These are phyloP conservation scores for Morbakka virulenta DNA, from an alignment of 30 jellyfish, hydroid and myxozoan species.

Conservation along the genomic window DNA sequence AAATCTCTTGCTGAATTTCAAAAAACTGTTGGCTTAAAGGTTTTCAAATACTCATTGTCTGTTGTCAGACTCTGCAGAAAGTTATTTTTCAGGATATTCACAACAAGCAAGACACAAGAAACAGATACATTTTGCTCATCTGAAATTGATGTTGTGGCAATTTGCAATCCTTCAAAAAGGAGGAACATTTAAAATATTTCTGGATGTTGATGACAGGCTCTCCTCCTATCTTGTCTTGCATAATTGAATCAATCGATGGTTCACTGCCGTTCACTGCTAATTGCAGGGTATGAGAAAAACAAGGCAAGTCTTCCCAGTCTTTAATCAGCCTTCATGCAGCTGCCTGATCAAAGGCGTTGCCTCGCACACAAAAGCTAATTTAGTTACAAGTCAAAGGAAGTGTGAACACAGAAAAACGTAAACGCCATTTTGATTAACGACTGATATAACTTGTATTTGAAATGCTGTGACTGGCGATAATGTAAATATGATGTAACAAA, in stretches of 20 bases:
- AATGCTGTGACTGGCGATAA: too few species aligned
- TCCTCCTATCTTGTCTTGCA: conserved; percentile 47
- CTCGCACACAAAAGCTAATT: conserved; percentile 35
- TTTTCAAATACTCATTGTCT: conserved; percentile 6
- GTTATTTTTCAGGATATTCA: conserved; percentile 23
- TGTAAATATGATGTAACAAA: too few species aligned
- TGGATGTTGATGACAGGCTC: conserved; percentile 6
- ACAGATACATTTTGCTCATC: too few species aligned
- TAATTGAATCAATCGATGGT: too few species aligned
- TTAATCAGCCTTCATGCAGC: too few species aligned
- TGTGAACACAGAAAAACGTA: too few species aligned
- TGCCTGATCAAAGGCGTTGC: too few species aligned
- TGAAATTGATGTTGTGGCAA: conserved; percentile 33
- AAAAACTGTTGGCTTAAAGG: conserved; percentile 5
- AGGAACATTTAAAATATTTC: conserved; percentile 16
- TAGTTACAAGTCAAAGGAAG: too few species aligned
- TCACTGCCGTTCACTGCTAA: conserved; percentile 55
- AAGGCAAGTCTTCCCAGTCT: conserved; percentile 50
- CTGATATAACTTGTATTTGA: too few species aligned
- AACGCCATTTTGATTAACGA: too few species aligned
- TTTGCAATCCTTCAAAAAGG: conserved; percentile 32
- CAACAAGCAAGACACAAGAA: conserved; percentile 38
- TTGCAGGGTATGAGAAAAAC: conserved; percentile 53
- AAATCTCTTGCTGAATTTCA: conserved; percentile 4
- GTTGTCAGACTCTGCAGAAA: neutral